phyloP scores from a whole-genome alignment of 2,797 vertebrate species.

The Vespertilio murinus region DNA sequence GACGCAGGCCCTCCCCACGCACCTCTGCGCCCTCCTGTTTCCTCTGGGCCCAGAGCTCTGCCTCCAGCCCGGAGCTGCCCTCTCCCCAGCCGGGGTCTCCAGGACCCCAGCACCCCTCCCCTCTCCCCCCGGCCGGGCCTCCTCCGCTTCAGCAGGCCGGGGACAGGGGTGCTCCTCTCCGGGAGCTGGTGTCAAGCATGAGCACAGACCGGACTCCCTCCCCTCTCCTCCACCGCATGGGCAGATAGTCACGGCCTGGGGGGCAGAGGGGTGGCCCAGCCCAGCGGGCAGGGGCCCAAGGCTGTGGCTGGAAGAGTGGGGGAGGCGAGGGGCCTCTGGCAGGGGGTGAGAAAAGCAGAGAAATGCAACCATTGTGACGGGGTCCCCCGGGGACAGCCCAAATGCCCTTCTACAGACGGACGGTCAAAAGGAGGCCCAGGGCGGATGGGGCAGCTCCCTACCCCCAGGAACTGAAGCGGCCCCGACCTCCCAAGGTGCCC shows the following conservation, averaged over 20 bases:
- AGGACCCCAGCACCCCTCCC: background rate
- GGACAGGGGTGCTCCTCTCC: background rate
- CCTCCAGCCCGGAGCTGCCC: background rate
- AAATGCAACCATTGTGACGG: background rate
- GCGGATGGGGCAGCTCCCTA: background rate
- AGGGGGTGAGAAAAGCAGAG: background rate
- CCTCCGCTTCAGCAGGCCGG: background rate
- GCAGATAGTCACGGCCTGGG: background rate
- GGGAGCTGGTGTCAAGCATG: background rate
- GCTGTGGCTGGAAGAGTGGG: background rate
- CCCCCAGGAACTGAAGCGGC: background rate
- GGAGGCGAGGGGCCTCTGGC: background rate
- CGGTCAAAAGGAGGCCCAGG: background rate
- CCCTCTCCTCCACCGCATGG: fast-evolving
- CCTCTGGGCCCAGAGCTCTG: background rate
- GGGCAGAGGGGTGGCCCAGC: background rate
- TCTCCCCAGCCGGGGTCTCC: background rate
- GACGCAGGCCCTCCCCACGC: background rate
- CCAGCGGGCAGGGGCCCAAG: background rate
- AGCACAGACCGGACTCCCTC: background rate
- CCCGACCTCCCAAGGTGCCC: background rate
- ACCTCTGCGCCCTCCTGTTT: background rate
- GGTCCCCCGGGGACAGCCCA: background rate
- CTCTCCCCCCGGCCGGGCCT: background rate
- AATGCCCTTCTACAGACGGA: background rate